These are phyloP conservation scores for Selenia dentaria DNA, from an alignment of 2,888 invertebrate genomes.

Conservation along the genomic window DNA sequence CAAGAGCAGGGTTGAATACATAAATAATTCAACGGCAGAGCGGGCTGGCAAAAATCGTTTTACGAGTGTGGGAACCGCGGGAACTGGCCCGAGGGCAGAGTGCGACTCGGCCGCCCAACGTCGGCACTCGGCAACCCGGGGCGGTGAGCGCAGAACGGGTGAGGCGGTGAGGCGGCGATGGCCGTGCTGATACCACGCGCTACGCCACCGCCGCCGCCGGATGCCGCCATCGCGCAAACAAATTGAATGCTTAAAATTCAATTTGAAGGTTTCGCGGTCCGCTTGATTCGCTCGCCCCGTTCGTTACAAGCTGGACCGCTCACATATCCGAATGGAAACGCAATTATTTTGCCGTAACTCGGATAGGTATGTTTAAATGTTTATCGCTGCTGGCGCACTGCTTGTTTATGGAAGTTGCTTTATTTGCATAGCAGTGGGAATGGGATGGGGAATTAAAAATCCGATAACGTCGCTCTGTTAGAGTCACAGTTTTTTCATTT, in stretches of 20 bases:
- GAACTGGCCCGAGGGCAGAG: conserved; percentile 29
- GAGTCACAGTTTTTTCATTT: conserved; percentile 11
- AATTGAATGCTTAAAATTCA: conserved; percentile 85
- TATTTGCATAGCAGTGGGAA: conserved; percentile 42
- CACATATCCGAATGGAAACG: conserved; percentile 69
- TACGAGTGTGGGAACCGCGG: conserved; percentile 63
- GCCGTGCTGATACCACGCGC: conserved; percentile 52
- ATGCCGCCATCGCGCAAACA: conserved; percentile 71
- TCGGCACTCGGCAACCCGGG: conserved; percentile 15
- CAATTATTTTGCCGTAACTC: conserved; percentile 72
- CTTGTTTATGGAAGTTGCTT: conserved; percentile 37
- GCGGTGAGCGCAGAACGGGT: conserved; percentile 26
- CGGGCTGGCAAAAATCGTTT: conserved; percentile 70
- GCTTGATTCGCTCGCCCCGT: conserved; percentile 76
- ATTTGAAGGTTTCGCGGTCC: conserved; percentile 83
- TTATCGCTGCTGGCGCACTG: conserved; percentile 36
- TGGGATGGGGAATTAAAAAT: conserved; percentile 37
- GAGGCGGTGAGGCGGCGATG: conserved; percentile 36
- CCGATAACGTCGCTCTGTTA: conserved; percentile 26
- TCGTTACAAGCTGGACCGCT: conserved; percentile 72
- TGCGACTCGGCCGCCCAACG: conserved; percentile 23
- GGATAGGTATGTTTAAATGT: conserved; percentile 53
- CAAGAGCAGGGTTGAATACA: conserved; percentile 38
- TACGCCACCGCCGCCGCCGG: conserved; percentile 41
- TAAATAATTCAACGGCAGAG: conserved; percentile 69